phyloP scores from a whole-genome alignment of 1,140 invertebrate species.

The Hypsibius dujardini region DNA sequence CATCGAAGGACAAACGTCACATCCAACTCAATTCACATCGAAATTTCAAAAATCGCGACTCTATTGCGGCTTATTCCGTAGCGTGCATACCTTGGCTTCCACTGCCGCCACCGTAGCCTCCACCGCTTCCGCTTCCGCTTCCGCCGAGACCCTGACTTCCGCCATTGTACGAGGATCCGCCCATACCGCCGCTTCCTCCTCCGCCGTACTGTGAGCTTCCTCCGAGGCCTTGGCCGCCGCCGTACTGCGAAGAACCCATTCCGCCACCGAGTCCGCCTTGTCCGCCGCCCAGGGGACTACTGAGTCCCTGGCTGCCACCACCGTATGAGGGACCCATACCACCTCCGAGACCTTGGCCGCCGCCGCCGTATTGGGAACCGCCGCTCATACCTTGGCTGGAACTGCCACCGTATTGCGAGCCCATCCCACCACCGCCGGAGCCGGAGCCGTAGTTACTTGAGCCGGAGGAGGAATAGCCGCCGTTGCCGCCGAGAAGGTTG shows the following conservation, averaged over 20 bases:
- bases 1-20: neutral
- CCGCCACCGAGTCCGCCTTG: constrained; percentile 8
- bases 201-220: neutral
- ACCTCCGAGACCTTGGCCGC: neutral
- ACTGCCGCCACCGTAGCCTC: too few species aligned
- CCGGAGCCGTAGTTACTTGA: neutral
- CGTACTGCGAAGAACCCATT: neutral
- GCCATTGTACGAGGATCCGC: neutral
- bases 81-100: neutral
- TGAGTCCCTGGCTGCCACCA: neutral
- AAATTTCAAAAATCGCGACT: too few species aligned
- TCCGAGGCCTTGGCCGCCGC: neutral
- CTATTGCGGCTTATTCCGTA: neutral
- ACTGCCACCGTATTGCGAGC: neutral
- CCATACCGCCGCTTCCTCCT: neutral
- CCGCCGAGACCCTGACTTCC: neutral
- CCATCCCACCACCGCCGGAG: too few species aligned
- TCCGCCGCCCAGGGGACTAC: neutral
- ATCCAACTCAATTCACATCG: too few species aligned
- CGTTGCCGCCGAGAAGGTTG: too few species aligned
- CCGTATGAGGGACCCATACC: neutral
- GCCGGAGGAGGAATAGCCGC: neutral
- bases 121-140: too few species aligned
- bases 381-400: neutral
- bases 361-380: neutral